Evolutionary conservation across 2,888 invertebrate genomes (phyloP).

Genomic region (Phragmatobia fuliginosa): DNA sequence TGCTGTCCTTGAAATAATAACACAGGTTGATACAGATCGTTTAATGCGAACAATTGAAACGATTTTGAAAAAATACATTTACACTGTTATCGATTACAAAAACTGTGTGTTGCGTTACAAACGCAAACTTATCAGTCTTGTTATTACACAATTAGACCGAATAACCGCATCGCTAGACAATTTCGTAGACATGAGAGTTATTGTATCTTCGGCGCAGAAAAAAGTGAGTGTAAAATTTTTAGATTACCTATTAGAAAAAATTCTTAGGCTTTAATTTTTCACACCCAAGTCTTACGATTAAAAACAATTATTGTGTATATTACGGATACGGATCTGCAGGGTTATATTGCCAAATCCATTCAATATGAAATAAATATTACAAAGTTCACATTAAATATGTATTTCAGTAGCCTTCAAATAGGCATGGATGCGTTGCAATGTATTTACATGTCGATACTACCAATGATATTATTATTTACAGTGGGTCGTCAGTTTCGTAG

Average conservation of each 20-base stretch:
- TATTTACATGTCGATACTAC: conserved; percentile 34
- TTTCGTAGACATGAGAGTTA: conserved; percentile 24
- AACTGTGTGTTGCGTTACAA: conserved; percentile 58
- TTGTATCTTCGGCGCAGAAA: neutral
- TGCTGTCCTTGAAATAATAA: conserved; percentile 38
- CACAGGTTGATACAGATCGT: conserved; percentile 62
- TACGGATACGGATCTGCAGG: neutral
- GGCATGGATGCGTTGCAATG: conserved; percentile 25
- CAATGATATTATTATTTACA: conserved; percentile 42
- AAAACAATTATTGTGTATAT: conserved; percentile 1
- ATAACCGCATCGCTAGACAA: conserved; percentile 32
- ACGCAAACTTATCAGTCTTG: conserved; percentile 73
- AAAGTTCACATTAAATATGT: neutral
- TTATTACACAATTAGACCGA: conserved; percentile 71
- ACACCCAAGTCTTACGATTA: neutral
- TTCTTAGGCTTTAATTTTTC: neutral
- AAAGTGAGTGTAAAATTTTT: conserved; percentile 16
- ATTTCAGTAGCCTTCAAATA: neutral
- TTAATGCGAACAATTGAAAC: conserved; percentile 78
- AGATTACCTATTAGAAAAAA: conserved; percentile 10
- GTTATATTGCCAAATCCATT: neutral
- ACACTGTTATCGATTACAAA: conserved; percentile 65
- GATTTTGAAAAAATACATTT: conserved; percentile 77
- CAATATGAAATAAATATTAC: neutral
- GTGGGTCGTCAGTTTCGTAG: neutral